Conservation (phyloP, 2,113 vertebrate species). For the Scytalopus superciliaris region DNA sequence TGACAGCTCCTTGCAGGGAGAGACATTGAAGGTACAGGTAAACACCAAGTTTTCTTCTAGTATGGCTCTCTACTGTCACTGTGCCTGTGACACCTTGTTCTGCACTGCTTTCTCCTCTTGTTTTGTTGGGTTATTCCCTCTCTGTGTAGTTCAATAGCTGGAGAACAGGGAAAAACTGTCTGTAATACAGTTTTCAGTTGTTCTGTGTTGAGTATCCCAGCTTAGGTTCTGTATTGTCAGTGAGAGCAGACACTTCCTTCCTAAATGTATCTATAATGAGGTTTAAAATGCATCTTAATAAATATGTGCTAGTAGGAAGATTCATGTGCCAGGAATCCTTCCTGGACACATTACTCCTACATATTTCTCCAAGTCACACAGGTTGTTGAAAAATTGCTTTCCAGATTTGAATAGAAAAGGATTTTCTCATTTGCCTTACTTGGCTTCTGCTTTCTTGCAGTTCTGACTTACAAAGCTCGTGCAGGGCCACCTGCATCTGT, state of each 20-base stretch:
- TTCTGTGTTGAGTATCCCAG: background rate
- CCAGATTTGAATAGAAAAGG: background rate
- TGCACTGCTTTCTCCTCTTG: background rate
- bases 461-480: background rate
- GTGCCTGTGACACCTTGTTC: slow-evolving; percentile 21
- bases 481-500: background rate
- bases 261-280: background rate
- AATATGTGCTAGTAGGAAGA: background rate
- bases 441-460: background rate
- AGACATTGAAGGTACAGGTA: slow-evolving; percentile 99
- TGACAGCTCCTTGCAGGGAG: slow-evolving; percentile 99
- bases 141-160: background rate
- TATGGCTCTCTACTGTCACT: slow-evolving; percentile 67
- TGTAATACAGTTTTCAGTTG: background rate
- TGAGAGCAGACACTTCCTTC: background rate
- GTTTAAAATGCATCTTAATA: background rate
- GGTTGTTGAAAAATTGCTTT: background rate
- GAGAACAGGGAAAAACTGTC: background rate
- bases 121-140: background rate
- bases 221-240: background rate
- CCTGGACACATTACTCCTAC: background rate
- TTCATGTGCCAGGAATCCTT: background rate
- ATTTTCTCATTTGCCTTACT: background rate
- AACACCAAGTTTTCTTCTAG: slow-evolving; percentile 93
- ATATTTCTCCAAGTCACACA: background rate